These are phyloP conservation scores for Tiliacea aurago DNA, from an alignment of 2,888 invertebrate genomes.

Conservation along the genomic window DNA sequence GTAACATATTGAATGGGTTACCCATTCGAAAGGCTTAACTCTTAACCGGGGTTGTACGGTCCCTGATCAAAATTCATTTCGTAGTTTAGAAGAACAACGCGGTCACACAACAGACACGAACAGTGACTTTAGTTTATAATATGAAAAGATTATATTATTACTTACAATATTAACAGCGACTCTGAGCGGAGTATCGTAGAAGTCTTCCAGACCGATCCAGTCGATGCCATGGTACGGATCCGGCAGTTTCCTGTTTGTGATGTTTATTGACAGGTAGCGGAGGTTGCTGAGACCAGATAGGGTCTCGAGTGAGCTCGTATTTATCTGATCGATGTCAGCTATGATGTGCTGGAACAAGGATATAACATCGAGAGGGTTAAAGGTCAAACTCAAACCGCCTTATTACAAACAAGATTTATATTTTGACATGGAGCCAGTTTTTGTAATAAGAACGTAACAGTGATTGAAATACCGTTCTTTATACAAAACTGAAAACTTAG, in stretches of 20 bases:
- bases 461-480: too few species aligned
- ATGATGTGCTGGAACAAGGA: constrained; percentile 76
- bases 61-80: too few species aligned
- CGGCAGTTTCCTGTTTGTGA: constrained; percentile 65
- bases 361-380: not conserved
- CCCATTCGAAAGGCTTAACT: too few species aligned
- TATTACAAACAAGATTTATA: too few species aligned
- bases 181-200: constrained; percentile 68
- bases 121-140: not conserved
- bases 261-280: constrained; percentile 74
- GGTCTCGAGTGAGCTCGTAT: constrained; percentile 73
- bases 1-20: too few species aligned
- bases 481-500: too few species aligned
- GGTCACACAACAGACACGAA: too few species aligned
- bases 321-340: constrained; percentile 79
- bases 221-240: constrained; percentile 65
- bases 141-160: not conserved
- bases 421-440: too few species aligned
- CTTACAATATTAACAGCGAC: constrained; percentile 82
- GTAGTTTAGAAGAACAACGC: too few species aligned
- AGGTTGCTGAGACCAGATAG: constrained; percentile 74
- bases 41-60: too few species aligned
- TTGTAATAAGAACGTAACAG: too few species aligned
- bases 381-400: too few species aligned
- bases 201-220: constrained; percentile 72